A percentile compares a stretch with the other conserved stretches of the same genome.
phyloP scores from a whole-genome alignment of 2,797 vertebrate species.

The Anniella stebbinsi region DNA sequence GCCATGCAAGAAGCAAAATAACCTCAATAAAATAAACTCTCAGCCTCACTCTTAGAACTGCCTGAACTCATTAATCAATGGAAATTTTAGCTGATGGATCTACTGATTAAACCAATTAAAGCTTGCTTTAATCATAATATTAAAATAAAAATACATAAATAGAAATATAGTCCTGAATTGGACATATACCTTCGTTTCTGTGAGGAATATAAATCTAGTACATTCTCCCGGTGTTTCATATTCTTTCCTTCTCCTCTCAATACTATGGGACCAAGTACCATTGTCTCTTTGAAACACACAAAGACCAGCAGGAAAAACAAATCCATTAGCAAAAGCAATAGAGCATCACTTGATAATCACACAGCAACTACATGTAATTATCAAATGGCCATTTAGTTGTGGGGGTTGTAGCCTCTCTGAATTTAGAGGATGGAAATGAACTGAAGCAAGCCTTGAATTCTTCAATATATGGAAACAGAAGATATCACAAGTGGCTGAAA shows the following conservation, averaged over 20 bases:
- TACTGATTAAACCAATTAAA: background rate
- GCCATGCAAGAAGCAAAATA: background rate
- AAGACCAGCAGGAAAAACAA: conserved; percentile 28
- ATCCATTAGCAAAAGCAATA: conserved; percentile 23
- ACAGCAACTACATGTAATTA: conserved; percentile 25
- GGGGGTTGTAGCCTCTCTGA: background rate
- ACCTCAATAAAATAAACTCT: background rate
- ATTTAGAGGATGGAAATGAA: conserved; percentile 20
- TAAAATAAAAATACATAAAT: background rate
- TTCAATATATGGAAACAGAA: background rate
- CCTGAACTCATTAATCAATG: background rate
- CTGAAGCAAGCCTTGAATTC: background rate
- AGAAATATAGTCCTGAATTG: background rate
- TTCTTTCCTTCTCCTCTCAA: background rate
- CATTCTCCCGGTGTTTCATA: background rate
- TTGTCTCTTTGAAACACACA: conserved; percentile 13
- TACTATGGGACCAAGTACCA: background rate
- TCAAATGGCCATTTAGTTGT: conserved; percentile 3
- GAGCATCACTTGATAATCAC: conserved; percentile 33
- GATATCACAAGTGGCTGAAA: background rate
- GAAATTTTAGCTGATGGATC: background rate
- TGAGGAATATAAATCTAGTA: background rate
- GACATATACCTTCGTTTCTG: background rate
- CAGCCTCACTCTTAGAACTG: background rate
- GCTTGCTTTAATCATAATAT: background rate